Percentiles rank a stretch among this genome's conserved stretches.
These are phyloP conservation scores for Cantharis rustica DNA, from an alignment of 2,888 invertebrate species.

Conservation along the genomic window DNA sequence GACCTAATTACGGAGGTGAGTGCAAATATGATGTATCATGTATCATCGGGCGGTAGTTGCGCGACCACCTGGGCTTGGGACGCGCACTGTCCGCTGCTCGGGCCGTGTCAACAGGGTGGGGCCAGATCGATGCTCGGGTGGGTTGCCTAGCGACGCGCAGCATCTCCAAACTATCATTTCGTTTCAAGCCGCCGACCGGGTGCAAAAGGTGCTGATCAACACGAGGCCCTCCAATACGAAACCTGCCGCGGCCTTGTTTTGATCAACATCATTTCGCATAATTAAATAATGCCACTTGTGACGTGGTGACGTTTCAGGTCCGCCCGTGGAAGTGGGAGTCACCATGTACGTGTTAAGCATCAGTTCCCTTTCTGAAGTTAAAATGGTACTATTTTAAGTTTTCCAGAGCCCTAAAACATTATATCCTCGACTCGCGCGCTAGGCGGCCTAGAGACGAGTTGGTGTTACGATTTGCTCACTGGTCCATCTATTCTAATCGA, in stretches of 20 bases:
- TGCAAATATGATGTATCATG: conserved; percentile 36
- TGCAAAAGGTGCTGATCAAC: conserved; percentile 45
- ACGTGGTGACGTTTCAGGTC: conserved; percentile 77
- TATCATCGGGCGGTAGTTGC: conserved; percentile 34
- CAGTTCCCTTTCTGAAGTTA: conserved; percentile 97
- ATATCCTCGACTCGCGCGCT: conserved; percentile 52
- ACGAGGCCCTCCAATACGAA: conserved; percentile 28
- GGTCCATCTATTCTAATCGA: conserved; percentile 89
- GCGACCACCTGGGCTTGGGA: conserved; percentile 36
- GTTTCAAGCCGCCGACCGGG: conserved; percentile 52
- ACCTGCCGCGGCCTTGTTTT: conserved; percentile 14
- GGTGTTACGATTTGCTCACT: conserved; percentile 65
- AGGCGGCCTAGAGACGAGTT: conserved; percentile 54
- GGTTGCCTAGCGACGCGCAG: conserved; percentile 51
- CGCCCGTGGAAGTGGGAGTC: conserved; percentile 96
- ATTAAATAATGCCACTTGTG: conserved; percentile 41
- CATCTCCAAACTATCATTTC: conserved; percentile 55
- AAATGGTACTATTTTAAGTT: conserved; percentile 75
- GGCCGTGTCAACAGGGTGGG: conserved; percentile 54
- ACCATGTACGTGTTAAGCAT: conserved; percentile 98
- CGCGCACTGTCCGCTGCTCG: conserved; percentile 38
- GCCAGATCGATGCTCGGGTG: conserved; percentile 55
- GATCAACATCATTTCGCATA: conserved; percentile 32
- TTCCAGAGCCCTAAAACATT: conserved; percentile 41
- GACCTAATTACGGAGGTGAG: conserved; percentile 98